A percentile compares a stretch with the other conserved stretches of the same genome.
These are phyloP conservation scores for Sebastes trivittatus DNA, from an alignment of 2,797 vertebrate species.

Conservation along the genomic window DNA sequence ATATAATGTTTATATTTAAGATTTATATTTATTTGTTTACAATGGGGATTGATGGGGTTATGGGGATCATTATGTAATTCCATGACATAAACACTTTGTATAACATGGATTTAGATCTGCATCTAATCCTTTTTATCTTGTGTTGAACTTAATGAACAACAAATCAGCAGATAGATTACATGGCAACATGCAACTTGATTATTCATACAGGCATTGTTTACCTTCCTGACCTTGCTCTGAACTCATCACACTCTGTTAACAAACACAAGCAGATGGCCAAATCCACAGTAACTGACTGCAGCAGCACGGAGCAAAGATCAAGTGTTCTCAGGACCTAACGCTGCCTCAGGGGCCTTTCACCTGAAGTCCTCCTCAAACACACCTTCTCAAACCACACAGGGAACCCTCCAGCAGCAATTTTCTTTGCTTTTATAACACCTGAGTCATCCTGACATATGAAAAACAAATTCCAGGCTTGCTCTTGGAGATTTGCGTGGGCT, in stretches of 20 bases:
- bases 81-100: not conserved
- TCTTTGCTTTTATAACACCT: conserved; percentile 25
- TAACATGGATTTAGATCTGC: not conserved
- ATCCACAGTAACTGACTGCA: conserved; percentile 19
- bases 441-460: conserved; percentile 56
- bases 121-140: not conserved
- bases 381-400: not conserved
- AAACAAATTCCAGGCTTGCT: conserved; percentile 46
- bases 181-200: not conserved
- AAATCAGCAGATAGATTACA: not conserved
- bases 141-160: not conserved
- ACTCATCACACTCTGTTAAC: conserved; percentile 6
- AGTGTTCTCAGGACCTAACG: not conserved
- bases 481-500: conserved; percentile 46
- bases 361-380: conserved; percentile 30
- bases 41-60: not conserved
- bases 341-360: conserved; percentile 27
- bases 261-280: conserved; percentile 34
- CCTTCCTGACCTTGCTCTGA: conserved; percentile 13
- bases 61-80: not conserved
- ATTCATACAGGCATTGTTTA: not conserved
- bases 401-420: conserved; percentile 6
- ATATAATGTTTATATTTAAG: not conserved
- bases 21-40: not conserved
- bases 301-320: conserved; percentile 29